phyloP scores from a whole-genome alignment of 2,888 invertebrate species.

The Arctia plantaginis region DNA sequence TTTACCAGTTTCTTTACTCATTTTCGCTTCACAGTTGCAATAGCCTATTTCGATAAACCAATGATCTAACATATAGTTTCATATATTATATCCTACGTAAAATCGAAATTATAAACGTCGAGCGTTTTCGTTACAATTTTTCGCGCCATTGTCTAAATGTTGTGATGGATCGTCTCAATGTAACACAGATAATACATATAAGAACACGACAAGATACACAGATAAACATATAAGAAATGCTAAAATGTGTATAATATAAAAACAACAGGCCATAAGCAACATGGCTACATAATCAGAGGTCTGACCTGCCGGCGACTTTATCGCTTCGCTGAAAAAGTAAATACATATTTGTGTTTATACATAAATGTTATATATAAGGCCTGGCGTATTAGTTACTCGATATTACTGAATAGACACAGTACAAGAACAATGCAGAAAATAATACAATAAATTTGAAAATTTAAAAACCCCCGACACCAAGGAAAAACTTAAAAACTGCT shows the following conservation, averaged over 20 bases:
- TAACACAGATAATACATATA: conserved; percentile 25
- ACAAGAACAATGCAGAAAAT: background rate
- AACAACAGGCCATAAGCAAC: conserved; percentile 68
- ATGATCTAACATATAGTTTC: too few relatives aligned
- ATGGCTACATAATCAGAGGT: conserved; percentile 71
- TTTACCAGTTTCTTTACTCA: too few relatives aligned
- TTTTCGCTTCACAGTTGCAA: too few relatives aligned
- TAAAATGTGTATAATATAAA: conserved; percentile 14
- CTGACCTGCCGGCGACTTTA: conserved; percentile 79
- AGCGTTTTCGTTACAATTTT: too few relatives aligned
- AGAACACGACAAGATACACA: too few relatives aligned
- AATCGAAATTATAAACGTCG: too few relatives aligned
- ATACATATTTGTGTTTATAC: conserved; percentile 52
- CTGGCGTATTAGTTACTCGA: background rate
- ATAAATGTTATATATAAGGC: conserved; percentile 24
- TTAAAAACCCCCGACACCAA: too few relatives aligned
- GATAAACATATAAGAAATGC: background rate
- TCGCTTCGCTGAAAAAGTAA: conserved; percentile 81
- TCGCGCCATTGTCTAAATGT: too few relatives aligned
- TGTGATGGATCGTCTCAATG: conserved; percentile 22
- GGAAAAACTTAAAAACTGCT: too few relatives aligned
- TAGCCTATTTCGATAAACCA: too few relatives aligned
- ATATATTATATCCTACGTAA: too few relatives aligned
- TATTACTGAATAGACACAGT: conserved; percentile 8
- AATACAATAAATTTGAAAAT: too few relatives aligned